These are phyloP conservation scores for Eumeta japonica DNA, from an alignment of 1,140 invertebrate genomes.

Conservation along the genomic window DNA sequence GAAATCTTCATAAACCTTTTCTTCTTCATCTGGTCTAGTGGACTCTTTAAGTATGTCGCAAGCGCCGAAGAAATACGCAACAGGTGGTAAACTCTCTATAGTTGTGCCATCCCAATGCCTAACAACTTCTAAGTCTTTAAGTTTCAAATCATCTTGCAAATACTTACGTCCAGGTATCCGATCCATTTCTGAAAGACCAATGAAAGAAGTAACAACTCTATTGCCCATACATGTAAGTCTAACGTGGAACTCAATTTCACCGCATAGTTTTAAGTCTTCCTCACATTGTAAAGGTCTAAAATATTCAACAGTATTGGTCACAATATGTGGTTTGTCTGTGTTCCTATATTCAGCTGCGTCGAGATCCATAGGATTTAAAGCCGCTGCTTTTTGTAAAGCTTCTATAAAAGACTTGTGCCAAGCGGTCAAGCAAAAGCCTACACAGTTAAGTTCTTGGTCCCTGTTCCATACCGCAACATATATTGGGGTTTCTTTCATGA, in stretches of 20 bases:
- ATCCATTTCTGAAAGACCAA: slow-evolving; percentile 47
- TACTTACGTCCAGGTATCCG: slow-evolving; percentile 44
- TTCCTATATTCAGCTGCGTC: slow-evolving; percentile 37
- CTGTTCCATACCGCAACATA: slow-evolving; percentile 46
- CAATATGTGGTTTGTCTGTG: slow-evolving; percentile 34
- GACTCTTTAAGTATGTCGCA: slow-evolving; percentile 41
- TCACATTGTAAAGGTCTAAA: slow-evolving; percentile 37
- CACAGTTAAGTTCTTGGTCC: slow-evolving; percentile 43
- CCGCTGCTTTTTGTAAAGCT: slow-evolving; percentile 28
- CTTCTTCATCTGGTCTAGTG: slow-evolving; percentile 30
- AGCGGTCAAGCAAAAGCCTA: slow-evolving; percentile 36
- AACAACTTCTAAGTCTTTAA: slow-evolving; percentile 46
- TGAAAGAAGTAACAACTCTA: slow-evolving; percentile 37
- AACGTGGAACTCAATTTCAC: slow-evolving; percentile 43
- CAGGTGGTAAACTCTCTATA: slow-evolving; percentile 38
- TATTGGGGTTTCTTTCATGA: slow-evolving; percentile 41
- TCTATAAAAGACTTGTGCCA: slow-evolving; percentile 46
- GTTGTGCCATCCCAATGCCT: slow-evolving; percentile 46
- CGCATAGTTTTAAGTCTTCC: slow-evolving; percentile 44
- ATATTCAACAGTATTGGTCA: slow-evolving; percentile 42
- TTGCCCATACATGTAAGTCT: slow-evolving; percentile 44
- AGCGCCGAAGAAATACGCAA: slow-evolving; percentile 43
- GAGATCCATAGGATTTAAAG: slow-evolving; percentile 41
- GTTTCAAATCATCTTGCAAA: slow-evolving; percentile 38
- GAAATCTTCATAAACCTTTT: slow-evolving; percentile 35